Base-by-base conservation (phyloP, 92 coral and sea anemone species). In the Epizoanthus scotinus region DNA sequence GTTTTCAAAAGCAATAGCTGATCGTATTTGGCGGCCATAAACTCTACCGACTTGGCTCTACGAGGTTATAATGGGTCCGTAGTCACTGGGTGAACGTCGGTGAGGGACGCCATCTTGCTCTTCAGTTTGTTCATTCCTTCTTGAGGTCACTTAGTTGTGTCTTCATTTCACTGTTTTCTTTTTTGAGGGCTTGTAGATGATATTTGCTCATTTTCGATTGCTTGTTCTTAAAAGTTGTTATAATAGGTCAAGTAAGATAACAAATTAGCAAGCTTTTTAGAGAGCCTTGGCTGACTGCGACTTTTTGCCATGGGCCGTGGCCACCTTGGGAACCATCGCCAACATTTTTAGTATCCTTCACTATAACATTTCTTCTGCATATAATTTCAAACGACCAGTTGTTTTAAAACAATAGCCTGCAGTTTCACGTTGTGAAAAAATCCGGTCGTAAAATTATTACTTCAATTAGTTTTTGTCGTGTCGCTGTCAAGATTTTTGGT, bases 21-120 rank as follows among this genome's bases (percentile, higher is more conserved):
- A 15, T 73, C 80, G 36, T 49, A 73, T 79, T 78, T 54, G 20
- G 52, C 83, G 27, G 73, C 52, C 52, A 75, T 34, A 36, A 58
- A 63, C 58, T 78, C 70, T 27, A 78, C 71, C 55, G 73, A 63
- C 38, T 65, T 79, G 71, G 69, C 61, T 70, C 36, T 66, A 13
- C 71, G 29, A 25, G 71, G 50, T 9, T 49, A 66, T 49, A 66
- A 66, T 66, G 50, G 50, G 6, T 66, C 71, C 52, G 71, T 34
- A 66, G 71, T 66, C 42, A 17, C 52, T 63, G 56, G 52, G 50
- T 24, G 59, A 70, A 64, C 75, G 65, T n/a, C 72, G 59, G 70
- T 80, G 75, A 66, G 6, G 84, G 84, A 57, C 42, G 74, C 84
- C 84, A 81, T 81, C 53, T 81, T 81, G 78, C 61, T 68, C 65